Base-by-base conservation (phyloP, 1,140 invertebrate species). In the Brachionus manjavacas region DNA sequence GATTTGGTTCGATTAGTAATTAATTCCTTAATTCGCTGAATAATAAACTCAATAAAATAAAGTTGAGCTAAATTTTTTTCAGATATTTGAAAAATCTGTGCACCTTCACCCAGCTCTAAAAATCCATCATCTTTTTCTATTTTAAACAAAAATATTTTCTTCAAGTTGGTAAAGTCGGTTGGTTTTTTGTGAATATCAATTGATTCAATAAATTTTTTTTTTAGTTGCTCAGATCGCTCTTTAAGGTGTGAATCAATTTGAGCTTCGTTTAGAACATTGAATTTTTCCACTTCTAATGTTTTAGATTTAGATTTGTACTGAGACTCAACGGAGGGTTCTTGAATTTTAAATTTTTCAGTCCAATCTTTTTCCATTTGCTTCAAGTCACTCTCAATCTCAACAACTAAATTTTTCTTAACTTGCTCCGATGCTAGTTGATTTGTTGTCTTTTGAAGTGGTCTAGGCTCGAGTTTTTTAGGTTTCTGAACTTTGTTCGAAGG, bases 401-500 rank as follows among this genome's bases (percentile, higher is more conserved):
- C 7, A 49, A 14, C 9, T 11, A 76, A 9, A 76, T 49, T 76
- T 49, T 76, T 76, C 3, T 41, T 9, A 1, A 3, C 20, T 12
- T 68, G 12, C 25, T 14, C 16, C 35, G 20, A 4, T 20, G 16
- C 70, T 11, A 20, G 4, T 23, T 74, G n/a, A 35, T n/a, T 72
- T 39, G 12, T 43, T 39, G 20, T 43, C 14, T 74, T 41, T 11
- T 39, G n/a, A 12, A 20, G 9, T 2, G 41, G 72, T 3, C 28
- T 14, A 86, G 41, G 72, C 35, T 78, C 86, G 31, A 23, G 39
- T 70, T 85, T 78, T 28, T 66, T 74, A 3, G 85, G 25, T 28
- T 85, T 74, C 76, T 86, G 83, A 16, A 84, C 43, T 4, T 74
- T 52, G 14, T 43, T 80, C 35, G 72, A 55, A 25, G 72, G 49